Percentiles rank a stretch among this genome's conserved stretches.
phyloP scores from a whole-genome alignment of 1,140 invertebrate genomes.

The Papilio dardanus region DNA sequence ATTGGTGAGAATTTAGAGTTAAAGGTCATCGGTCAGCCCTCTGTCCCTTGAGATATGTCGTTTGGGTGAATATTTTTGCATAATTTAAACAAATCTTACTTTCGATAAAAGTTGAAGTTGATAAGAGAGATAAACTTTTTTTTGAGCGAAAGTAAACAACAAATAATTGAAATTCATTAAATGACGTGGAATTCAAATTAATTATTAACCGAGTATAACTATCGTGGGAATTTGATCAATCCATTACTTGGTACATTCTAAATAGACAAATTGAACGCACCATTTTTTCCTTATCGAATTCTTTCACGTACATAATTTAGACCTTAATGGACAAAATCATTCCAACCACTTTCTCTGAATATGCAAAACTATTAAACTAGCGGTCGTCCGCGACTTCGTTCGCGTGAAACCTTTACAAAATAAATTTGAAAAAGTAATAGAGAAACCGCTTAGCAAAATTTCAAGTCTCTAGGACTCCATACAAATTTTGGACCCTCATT shows the following conservation, averaged over 20 bases:
- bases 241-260: neutral
- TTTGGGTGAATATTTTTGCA: conserved; percentile 10
- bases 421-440: too few species aligned
- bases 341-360: too few species aligned
- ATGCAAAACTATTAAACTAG: too few species aligned
- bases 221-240: neutral
- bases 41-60: neutral
- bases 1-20: neutral
- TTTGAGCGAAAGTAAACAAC: neutral
- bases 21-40: neutral
- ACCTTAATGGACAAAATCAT: neutral
- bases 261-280: neutral
- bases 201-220: neutral
- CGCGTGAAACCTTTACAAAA: too few species aligned
- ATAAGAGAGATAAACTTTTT: too few species aligned
- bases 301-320: neutral
- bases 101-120: conserved; percentile 1
- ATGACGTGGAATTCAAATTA: neutral
- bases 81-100: conserved; percentile 1
- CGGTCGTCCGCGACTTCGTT: too few species aligned
- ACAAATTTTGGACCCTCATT: too few species aligned
- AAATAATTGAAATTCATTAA: neutral
- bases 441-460: too few species aligned
- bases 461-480: too few species aligned
- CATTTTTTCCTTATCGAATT: neutral